These are phyloP conservation scores for Imbricaverruca yamaguchii DNA, from an alignment of 2,888 invertebrate species.

Conservation along the genomic window DNA sequence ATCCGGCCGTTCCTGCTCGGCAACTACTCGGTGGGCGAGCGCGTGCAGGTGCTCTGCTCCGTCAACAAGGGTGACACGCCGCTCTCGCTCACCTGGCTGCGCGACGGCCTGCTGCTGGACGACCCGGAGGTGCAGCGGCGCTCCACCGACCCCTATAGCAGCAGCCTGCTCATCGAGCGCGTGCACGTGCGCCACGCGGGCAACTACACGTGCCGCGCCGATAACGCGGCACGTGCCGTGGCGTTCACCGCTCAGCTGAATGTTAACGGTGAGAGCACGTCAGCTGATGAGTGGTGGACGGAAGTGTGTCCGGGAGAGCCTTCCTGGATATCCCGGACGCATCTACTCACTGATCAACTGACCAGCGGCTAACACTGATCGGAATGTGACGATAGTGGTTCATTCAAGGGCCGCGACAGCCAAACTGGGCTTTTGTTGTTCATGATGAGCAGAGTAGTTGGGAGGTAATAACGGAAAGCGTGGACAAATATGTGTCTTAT, in stretches of 20 bases:
- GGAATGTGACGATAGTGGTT: too few species aligned
- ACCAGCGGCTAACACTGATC: neutral
- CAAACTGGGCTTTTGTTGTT: neutral
- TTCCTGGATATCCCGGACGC: neutral
- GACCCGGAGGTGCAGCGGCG: slow-evolving; percentile 32
- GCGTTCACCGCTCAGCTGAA: slow-evolving; percentile 38
- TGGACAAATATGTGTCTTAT: too few species aligned
- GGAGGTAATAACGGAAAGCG: too few species aligned
- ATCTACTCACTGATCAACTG: neutral
- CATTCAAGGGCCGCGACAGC: too few species aligned
- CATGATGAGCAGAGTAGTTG: too few species aligned
- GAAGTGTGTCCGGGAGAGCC: neutral
- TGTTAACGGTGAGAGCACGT: slow-evolving; percentile 40
- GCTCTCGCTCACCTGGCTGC: slow-evolving; percentile 42
- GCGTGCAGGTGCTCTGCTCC: slow-evolving; percentile 42
- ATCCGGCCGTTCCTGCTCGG: slow-evolving; percentile 42
- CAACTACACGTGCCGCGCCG: slow-evolving; percentile 39
- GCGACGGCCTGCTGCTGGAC: slow-evolving; percentile 41
- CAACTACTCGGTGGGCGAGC: slow-evolving; percentile 39
- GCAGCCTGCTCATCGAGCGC: slow-evolving; percentile 37
- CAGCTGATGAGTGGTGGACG: neutral
- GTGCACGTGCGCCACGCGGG: slow-evolving; percentile 37
- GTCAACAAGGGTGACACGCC: slow-evolving; percentile 44
- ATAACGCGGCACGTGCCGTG: slow-evolving; percentile 37
- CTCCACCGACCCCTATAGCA: slow-evolving; percentile 37